phyloP scores from a whole-genome alignment of 2,888 invertebrate species.

The Octodonta nipae region DNA sequence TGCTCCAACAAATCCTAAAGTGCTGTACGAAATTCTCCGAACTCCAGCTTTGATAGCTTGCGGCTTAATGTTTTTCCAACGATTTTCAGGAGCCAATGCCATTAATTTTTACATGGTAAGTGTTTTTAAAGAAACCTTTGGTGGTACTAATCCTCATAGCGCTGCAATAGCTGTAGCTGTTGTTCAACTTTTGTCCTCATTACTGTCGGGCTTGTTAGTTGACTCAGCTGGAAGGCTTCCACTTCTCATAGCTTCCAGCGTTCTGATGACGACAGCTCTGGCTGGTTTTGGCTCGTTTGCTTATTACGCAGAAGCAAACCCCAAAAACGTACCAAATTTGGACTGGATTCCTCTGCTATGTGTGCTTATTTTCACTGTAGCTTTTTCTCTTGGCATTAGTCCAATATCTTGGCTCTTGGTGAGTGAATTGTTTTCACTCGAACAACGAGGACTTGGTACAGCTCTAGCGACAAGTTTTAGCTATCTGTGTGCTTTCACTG shows the following conservation, averaged over 20 bases:
- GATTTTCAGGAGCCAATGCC: conserved; percentile 71
- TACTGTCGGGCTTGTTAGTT: conserved; percentile 62
- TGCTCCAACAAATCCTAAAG: conserved; percentile 21
- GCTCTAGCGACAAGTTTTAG: conserved; percentile 77
- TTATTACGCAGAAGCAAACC: conserved; percentile 60
- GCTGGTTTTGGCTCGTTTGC: conserved; percentile 75
- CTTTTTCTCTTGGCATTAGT: conserved; percentile 76
- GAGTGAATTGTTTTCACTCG: conserved; percentile 70
- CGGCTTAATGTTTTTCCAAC: conserved; percentile 79
- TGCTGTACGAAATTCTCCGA: conserved; percentile 35
- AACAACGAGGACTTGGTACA: conserved; percentile 74
- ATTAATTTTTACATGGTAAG: conserved; percentile 77
- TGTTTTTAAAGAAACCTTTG: conserved; percentile 74
- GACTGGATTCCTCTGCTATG: conserved; percentile 76
- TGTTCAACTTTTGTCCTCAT: conserved; percentile 72
- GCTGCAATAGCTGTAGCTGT: conserved; percentile 76
- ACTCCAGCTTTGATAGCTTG: conserved; percentile 72
- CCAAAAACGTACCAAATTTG: conserved; percentile 39
- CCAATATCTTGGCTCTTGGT: conserved; percentile 78
- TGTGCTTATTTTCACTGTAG: conserved; percentile 70
- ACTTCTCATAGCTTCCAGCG: conserved; percentile 67
- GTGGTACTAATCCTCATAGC: conserved; percentile 66
- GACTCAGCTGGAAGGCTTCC: conserved; percentile 66
- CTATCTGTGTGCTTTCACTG: conserved; percentile 73
- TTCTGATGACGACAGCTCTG: conserved; percentile 74